A percentile compares a stretch with the other conserved stretches of the same genome.
These are phyloP conservation scores for Macrobrachium nipponense DNA, from an alignment of 1,140 invertebrate species.

Conservation along the genomic window DNA sequence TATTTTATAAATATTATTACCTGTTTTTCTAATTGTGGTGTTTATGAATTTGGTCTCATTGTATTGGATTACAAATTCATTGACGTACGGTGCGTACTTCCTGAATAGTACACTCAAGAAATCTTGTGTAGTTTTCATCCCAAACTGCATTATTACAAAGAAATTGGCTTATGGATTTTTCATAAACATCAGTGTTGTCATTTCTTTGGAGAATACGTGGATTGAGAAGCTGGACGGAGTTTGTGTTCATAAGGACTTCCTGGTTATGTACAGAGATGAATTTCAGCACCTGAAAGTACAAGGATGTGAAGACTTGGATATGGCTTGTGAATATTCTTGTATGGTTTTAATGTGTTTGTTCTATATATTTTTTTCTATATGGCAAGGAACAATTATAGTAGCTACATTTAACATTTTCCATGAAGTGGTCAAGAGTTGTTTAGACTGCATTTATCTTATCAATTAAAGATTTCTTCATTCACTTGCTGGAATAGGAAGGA, in stretches of 20 bases:
- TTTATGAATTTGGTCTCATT: too few species aligned
- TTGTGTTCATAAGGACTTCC: background rate
- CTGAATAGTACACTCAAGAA: too few species aligned
- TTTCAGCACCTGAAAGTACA: slow-evolving; percentile 58
- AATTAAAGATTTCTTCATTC: too few species aligned
- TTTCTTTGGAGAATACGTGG: background rate
- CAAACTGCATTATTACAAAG: background rate
- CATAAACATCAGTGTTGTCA: background rate
- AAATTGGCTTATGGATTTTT: background rate
- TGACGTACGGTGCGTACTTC: too few species aligned
- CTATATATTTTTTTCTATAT: background rate
- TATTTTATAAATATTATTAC: background rate
- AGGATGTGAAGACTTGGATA: slow-evolving; percentile 40
- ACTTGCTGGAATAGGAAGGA: too few species aligned
- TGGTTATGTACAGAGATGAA: slow-evolving; percentile 4
- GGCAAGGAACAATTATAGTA: background rate
- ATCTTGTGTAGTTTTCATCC: too few species aligned
- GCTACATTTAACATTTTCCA: background rate
- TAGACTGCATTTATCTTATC: too few species aligned
- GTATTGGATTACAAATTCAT: too few species aligned
- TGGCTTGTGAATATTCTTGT: slow-evolving; percentile 19
- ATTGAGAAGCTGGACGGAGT: background rate
- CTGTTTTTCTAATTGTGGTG: too few species aligned
- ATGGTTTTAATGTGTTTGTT: background rate
- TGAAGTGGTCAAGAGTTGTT: too few species aligned